Base-by-base conservation (phyloP, 1,140 invertebrate species). In the Euborellia annulipes region DNA sequence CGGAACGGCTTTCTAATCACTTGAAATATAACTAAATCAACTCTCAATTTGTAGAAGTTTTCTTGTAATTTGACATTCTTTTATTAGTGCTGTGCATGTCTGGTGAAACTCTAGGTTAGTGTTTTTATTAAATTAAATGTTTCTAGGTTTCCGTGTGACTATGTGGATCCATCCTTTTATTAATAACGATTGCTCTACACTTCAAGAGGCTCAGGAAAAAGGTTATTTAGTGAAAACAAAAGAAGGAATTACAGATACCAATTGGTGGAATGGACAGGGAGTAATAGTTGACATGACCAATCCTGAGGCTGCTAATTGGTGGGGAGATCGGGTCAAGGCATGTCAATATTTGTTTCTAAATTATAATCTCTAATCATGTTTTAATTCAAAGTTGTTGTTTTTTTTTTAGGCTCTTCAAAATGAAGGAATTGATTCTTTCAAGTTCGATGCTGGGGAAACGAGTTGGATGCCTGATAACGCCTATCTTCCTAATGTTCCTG, bases 101-200 rank as follows among this genome's bases (percentile, higher is more conserved):
- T n/a, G n/a, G n/a, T n/a, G n/a, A n/a, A n/a, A n/a, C n/a, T n/a
- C n/a, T n/a, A n/a, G n/a, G n/a, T n/a, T n/a, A n/a, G n/a, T n/a
- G n/a, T n/a, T n/a, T n/a, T n/a, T n/a, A n/a, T n/a, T n/a, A n/a
- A n/a, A n/a, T n/a, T n/a, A n/a, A n/a, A n/a, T n/a, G n/a, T n/a
- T n/a, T n/a, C n/a, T n/a, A 50, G 77, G 75, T 0, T 86, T 82
- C 54, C 66, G 77, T 1, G 75, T 85, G 0, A 85, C 86, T 0
- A 58, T 93, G 0, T 93, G 88, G 85, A 72, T 87, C 16, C 87
- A 91, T 71, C 90, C 89, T 0, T 93, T 93, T 54, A 81, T 90
- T 20, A 89, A 90, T 55, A 68, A 70, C 41, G 68, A 75, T 27
- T 91, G 86, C 55, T 69, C 4, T 77, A 73, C 49, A 73, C 72